Evolutionary conservation across 2,113 vertebrate genomes (phyloP).

Genomic region (Phasianus colchicus): DNA sequence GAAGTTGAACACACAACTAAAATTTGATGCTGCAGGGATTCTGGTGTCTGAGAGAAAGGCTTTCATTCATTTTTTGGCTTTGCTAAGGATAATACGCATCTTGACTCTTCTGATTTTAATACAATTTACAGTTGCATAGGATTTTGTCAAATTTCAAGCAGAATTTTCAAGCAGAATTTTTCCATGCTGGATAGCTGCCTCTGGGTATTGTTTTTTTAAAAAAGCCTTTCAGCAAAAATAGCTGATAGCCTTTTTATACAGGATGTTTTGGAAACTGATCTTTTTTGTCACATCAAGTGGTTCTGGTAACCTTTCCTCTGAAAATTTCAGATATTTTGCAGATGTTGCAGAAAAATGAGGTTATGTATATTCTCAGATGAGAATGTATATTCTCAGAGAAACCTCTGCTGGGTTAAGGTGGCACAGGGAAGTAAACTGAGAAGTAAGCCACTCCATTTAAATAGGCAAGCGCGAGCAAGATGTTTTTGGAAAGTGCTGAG

Average conservation of each 20-base stretch:
- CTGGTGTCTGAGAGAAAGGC: background rate
- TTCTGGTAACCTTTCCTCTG: background rate
- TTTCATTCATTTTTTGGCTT: slow-evolving; percentile 13
- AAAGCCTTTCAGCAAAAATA: background rate
- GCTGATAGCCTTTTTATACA: background rate
- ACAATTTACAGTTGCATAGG: background rate
- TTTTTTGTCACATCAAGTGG: background rate
- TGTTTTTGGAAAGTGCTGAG: background rate
- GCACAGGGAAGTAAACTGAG: background rate
- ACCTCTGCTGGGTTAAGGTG: background rate
- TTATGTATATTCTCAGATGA: background rate
- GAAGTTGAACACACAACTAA: background rate
- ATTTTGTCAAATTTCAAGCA: background rate
- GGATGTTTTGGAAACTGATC: background rate
- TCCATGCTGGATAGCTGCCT: background rate
- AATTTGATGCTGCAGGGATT: background rate
- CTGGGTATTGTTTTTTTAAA: background rate
- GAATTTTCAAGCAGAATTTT: background rate
- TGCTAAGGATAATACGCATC: background rate
- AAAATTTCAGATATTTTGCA: background rate
- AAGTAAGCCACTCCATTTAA: background rate
- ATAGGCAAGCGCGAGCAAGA: background rate
- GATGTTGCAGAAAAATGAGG: background rate
- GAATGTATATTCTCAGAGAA: background rate
- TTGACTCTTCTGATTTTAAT: background rate